Base-by-base conservation (phyloP, 1,140 invertebrate genomes). In the Zaprionus davidi region DNA sequence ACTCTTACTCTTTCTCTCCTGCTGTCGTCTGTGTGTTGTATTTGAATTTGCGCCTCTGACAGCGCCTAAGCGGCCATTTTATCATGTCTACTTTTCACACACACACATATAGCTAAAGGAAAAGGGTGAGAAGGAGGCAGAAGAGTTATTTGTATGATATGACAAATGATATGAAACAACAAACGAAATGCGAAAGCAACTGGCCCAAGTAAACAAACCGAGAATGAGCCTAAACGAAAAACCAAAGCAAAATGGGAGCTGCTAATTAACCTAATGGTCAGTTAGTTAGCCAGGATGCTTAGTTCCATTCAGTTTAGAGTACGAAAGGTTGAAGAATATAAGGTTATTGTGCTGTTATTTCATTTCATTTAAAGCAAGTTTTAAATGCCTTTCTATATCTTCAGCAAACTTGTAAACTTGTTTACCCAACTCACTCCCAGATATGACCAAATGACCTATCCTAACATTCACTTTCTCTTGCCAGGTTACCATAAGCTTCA, bases 61-160 rank as follows among this genome's bases (percentile, higher is more conserved):
- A 82, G 79, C 59, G 82, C 79, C 83, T 87, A 87, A 84, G 83
- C 83, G 81, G 81, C 71, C 81, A 87, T 87, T 87, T 88, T 83
- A 88, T 87, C 83, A 88, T 81, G 84, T 88, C 83, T 84, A 76
- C 81, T 82, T 83, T 88, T 70, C 73, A 81, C 68, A 7, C 46
- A 71, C 13, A 56, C 44, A 46, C 22, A 44, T 6, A 17, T 2
- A 7, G 2, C 2, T n/a, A 41, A 6, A 5, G 5, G 1, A 17
- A 46, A 17, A 9, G n/a, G 7, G 41, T 41, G n/a, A 46, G n/a
- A n/a, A 15, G 15, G 15, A 41, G 56, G 41, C 44, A 38, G 26
- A 53, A 67, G 63, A 60, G 28, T 51, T 58, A 62, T 59, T 62
- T 69, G 49, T 62, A 74, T 75, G 55, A 71, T 79, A 78, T 83